Conservation (phyloP, 2,888 invertebrate genomes). For the Alloplasta piceator region DNA sequence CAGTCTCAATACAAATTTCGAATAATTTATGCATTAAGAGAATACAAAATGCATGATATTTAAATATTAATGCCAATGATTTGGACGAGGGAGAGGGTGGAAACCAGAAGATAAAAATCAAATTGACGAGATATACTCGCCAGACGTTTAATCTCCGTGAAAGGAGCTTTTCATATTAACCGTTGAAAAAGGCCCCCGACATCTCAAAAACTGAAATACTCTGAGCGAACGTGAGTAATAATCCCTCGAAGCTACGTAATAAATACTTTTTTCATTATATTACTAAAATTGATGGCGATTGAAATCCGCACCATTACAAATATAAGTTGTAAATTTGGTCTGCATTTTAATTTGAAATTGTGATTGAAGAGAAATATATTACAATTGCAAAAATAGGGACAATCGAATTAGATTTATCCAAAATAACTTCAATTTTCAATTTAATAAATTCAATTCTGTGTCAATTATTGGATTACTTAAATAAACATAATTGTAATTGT, state of each 20-base stretch:
- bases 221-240: conserved; percentile 30
- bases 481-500: too few relatives aligned
- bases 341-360: too few relatives aligned
- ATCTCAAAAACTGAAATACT: neutral
- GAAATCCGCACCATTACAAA: too few relatives aligned
- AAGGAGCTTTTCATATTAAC: conserved; percentile 15
- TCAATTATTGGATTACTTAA: too few relatives aligned
- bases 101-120: conserved; percentile 44
- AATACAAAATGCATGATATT: conserved; percentile 22
- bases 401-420: too few relatives aligned
- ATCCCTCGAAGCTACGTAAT: neutral
- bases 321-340: too few relatives aligned
- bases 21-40: conserved; percentile 25
- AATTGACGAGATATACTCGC: conserved; percentile 8
- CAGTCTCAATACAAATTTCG: conserved; percentile 30
- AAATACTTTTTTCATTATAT: neutral
- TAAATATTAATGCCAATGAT: conserved; percentile 19
- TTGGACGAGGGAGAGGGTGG: conserved; percentile 6
- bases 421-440: too few relatives aligned
- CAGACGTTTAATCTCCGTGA: conserved; percentile 22
- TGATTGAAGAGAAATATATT: too few relatives aligned
- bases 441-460: too few relatives aligned
- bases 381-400: too few relatives aligned
- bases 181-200: neutral
- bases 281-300: too few relatives aligned